phyloP scores from a whole-genome alignment of 2,113 vertebrate species.

The Spea multiplicata region DNA sequence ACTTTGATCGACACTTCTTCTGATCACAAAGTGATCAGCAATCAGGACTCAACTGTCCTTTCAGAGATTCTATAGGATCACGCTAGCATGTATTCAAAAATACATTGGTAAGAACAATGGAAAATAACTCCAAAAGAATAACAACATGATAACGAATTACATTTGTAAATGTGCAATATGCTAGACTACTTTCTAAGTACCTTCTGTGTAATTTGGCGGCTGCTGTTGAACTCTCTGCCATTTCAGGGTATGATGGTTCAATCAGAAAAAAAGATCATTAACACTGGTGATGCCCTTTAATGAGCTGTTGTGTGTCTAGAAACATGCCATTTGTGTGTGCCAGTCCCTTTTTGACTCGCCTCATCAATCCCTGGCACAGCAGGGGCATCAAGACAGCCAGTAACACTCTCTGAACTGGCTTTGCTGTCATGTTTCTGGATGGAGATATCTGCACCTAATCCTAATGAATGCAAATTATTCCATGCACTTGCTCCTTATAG shows the following conservation, averaged over 20 bases:
- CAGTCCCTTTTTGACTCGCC: constrained; percentile 11
- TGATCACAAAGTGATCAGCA: too few relatives aligned
- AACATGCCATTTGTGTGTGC: constrained; percentile 36
- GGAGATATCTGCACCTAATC: constrained; percentile 5
- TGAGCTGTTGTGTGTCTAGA: constrained; percentile 3
- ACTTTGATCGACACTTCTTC: too few relatives aligned
- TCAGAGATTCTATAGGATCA: too few relatives aligned
- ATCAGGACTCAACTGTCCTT: too few relatives aligned
- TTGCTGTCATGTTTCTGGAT: background rate
- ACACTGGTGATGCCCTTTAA: background rate
- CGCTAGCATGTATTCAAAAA: too few relatives aligned
- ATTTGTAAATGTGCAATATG: background rate
- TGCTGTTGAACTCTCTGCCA: constrained; percentile 7
- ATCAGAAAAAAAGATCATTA: background rate
- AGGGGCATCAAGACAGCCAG: background rate
- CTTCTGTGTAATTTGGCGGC: background rate
- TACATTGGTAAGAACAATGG: too few relatives aligned
- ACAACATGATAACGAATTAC: too few relatives aligned
- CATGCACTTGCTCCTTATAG: constrained; percentile 19
- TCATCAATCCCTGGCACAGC: constrained; percentile 1
- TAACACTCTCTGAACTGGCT: background rate
- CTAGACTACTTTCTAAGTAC: background rate
- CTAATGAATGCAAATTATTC: constrained; percentile 31
- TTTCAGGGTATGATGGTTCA: background rate
- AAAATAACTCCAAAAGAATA: too few relatives aligned